phyloP scores from a whole-genome alignment of 2,797 vertebrate species.

The Rhinella marina region DNA sequence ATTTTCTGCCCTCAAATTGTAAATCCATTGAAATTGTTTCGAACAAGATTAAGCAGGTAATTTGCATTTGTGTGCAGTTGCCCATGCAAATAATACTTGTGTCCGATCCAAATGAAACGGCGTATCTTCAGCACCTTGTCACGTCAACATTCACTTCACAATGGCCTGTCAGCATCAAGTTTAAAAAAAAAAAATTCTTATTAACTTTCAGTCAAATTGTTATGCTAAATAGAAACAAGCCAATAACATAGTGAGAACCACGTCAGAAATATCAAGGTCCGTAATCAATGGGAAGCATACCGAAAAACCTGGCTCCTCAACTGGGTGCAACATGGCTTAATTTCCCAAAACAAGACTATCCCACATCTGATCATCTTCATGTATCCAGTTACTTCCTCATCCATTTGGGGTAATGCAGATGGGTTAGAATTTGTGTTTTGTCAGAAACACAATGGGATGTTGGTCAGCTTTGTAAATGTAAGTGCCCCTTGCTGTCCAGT shows the following conservation, averaged over 20 bases:
- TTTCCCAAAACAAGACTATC: constrained; percentile 77
- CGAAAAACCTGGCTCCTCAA: constrained; percentile 67
- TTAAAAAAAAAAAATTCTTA: constrained; percentile 58
- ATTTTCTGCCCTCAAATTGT: constrained; percentile 26
- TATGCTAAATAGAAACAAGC: constrained; percentile 47
- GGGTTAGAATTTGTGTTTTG: background rate
- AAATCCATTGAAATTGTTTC: constrained; percentile 24
- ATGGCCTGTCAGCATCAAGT: constrained; percentile 35
- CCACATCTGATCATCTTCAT: constrained; percentile 52
- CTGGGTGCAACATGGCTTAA: constrained; percentile 80
- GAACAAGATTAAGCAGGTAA: constrained; percentile 33
- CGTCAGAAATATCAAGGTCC: constrained; percentile 31
- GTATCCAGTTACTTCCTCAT: background rate
- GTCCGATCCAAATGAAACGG: constrained; percentile 72
- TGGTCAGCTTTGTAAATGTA: background rate
- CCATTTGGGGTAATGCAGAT: background rate
- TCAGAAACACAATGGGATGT: constrained; percentile 28
- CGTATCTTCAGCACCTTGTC: constrained; percentile 76
- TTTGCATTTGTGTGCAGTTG: constrained; percentile 74
- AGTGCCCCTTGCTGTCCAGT: background rate
- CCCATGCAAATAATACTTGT: constrained; percentile 80
- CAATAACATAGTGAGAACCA: constrained; percentile 22
- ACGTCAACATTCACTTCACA: constrained; percentile 70
- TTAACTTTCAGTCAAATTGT: constrained; percentile 70
- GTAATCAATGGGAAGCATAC: constrained; percentile 68